Evolutionary conservation across 2,113 vertebrate species (phyloP).

Genomic region (Prietella phreatophila): DNA sequence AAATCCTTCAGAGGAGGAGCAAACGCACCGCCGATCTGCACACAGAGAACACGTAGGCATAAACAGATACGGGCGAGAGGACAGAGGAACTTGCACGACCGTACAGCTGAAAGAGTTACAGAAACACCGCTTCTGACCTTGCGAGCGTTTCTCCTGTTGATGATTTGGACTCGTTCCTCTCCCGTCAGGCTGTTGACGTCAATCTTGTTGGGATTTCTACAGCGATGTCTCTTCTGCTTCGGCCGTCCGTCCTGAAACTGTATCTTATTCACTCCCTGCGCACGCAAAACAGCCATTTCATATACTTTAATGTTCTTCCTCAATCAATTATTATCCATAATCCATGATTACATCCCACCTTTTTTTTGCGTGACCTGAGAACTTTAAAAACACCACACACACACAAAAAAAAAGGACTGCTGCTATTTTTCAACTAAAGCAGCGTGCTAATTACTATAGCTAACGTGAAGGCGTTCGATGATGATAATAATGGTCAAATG

Average conservation of each 20-base stretch:
- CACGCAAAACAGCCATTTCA: background rate
- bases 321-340: background rate
- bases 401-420: background rate
- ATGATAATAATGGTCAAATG: background rate
- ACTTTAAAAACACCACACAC: background rate
- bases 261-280: conserved; percentile 74
- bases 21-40: conserved; percentile 93
- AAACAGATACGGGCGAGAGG: background rate
- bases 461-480: background rate
- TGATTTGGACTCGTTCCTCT: conserved; percentile 96
- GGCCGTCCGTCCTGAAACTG: conserved; percentile 92
- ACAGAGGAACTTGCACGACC: background rate
- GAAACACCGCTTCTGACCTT: conserved; percentile 73
- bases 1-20: conserved; percentile 96
- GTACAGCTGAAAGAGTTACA: background rate
- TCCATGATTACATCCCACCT: background rate
- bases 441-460: background rate
- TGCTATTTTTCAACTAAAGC: background rate
- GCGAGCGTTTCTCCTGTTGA: conserved; percentile 96
- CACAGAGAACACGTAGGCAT: conserved; percentile 2
- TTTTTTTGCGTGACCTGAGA: background rate
- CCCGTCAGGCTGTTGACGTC: conserved; percentile 96
- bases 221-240: conserved; percentile 97
- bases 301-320: background rate
- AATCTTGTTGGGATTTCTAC: conserved; percentile 97